phyloP scores from a whole-genome alignment of 1,140 invertebrate species.

The Bombyx mori region DNA sequence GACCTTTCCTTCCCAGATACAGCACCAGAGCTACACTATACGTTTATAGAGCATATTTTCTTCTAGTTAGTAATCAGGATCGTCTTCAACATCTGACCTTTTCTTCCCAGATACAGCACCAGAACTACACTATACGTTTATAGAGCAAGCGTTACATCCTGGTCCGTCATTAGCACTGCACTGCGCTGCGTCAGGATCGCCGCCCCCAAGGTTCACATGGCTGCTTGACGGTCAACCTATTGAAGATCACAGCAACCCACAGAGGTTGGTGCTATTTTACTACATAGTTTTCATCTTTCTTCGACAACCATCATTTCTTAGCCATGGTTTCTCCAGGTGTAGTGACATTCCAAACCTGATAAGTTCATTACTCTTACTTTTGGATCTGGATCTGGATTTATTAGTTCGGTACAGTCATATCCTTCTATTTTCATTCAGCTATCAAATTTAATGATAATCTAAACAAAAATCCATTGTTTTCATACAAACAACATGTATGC shows the following conservation, averaged over 20 bases:
- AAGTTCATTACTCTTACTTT: too few relatives aligned
- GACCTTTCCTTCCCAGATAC: constrained; percentile 72
- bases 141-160: constrained; percentile 85
- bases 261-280: constrained; percentile 36
- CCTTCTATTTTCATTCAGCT: too few relatives aligned
- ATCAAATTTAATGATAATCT: too few relatives aligned
- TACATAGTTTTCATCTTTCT: too few relatives aligned
- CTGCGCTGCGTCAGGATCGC: constrained; percentile 88
- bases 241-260: constrained; percentile 71
- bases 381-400: too few relatives aligned
- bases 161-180: constrained; percentile 84
- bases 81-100: background rate
- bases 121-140: constrained; percentile 86
- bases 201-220: constrained; percentile 88
- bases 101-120: constrained; percentile 79
- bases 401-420: too few relatives aligned
- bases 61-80: too few relatives aligned
- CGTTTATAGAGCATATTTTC: constrained; percentile 84
- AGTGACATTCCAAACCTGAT: too few relatives aligned
- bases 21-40: constrained; percentile 84
- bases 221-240: constrained; percentile 83
- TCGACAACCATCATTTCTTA: too few relatives aligned
- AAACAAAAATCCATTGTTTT: too few relatives aligned
- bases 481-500: too few relatives aligned
- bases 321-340: too few relatives aligned